Base-by-base conservation (phyloP, 2,888 invertebrate species). In the Isotomurus palustris region DNA sequence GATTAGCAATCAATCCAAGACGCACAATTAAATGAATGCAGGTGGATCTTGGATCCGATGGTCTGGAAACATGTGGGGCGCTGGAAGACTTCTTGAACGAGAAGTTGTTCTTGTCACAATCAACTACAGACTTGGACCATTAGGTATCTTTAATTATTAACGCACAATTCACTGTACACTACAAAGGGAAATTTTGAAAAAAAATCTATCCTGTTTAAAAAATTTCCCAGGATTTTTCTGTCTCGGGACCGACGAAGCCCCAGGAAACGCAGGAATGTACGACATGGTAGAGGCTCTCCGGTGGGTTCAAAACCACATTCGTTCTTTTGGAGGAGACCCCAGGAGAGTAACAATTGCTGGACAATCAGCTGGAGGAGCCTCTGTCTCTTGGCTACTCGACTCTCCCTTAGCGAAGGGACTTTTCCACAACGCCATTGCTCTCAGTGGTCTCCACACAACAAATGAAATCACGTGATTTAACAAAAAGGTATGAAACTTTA, bases 91-190 rank as follows among this genome's bases (percentile, higher is more conserved):
- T 48, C 84, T 87, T 1, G 80, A 83, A 2, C 84, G 85, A 74
- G 84, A 83, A 1, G 73, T 86, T 2, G 81, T 87, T 1, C 83
- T 86, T 1, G 83, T 87, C 1, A 83, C 83, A 3, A 80, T 84
- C n/a, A 82, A 83, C 66, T 87, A 84, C 74, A 79, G 87, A 27
- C 79, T 83, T 29, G 62, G 70, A 19, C 40, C 32, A 8, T 44
- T n/a, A n/a, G 14, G 17, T 10, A 40, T 17, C 17, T 17, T 40
- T 40, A n/a, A 40, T 40, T 40, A n/a, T 40, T 6, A 8, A 40
- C 10, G 40, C 19, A 6, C 17, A 17, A 6, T 40, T 17, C 6
- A n/a, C 6, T 40, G 8, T 40, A 40, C 19, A 40, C 8, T 6
- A 10, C 17, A 6, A 17, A 40, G n/a, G 19, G 19, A 17, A 10